phyloP scores from a whole-genome alignment of 2,113 vertebrate genomes.

The Tonatia bakeri region DNA sequence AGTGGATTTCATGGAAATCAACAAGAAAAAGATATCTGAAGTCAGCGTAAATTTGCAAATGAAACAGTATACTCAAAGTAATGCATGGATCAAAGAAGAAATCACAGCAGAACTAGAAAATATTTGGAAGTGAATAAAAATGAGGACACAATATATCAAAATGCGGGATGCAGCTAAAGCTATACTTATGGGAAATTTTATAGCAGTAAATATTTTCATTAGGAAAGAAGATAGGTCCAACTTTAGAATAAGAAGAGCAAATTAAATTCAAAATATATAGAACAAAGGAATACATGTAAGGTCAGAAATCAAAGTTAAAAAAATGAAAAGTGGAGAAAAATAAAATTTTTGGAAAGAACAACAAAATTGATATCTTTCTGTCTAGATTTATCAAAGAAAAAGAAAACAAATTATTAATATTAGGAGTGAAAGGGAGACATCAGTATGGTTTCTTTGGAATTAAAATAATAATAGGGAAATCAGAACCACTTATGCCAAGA shows the following conservation, averaged over 20 bases:
- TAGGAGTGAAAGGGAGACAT: background rate
- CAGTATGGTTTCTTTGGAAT: background rate
- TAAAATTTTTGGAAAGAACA: background rate
- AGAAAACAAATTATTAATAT: background rate
- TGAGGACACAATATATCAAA: too few species aligned
- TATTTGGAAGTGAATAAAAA: background rate
- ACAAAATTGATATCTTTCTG: background rate
- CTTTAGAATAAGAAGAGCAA: background rate
- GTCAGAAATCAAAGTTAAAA: background rate
- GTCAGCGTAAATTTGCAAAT: background rate
- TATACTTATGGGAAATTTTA: background rate
- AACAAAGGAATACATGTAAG: background rate
- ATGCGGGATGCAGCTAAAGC: background rate
- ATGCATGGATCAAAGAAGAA: background rate
- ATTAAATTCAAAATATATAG: background rate
- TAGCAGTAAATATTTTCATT: background rate
- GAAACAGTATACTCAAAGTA: background rate
- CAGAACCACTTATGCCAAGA: background rate
- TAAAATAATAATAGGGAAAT: background rate
- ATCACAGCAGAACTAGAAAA: background rate
- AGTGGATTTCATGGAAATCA: background rate
- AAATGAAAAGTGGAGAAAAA: background rate
- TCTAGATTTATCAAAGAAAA: background rate
- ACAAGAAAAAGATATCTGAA: background rate
- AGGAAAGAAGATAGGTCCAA: background rate